phyloP scores from a whole-genome alignment of 2,113 vertebrate species.

The Cricetomys ansorgei region DNA sequence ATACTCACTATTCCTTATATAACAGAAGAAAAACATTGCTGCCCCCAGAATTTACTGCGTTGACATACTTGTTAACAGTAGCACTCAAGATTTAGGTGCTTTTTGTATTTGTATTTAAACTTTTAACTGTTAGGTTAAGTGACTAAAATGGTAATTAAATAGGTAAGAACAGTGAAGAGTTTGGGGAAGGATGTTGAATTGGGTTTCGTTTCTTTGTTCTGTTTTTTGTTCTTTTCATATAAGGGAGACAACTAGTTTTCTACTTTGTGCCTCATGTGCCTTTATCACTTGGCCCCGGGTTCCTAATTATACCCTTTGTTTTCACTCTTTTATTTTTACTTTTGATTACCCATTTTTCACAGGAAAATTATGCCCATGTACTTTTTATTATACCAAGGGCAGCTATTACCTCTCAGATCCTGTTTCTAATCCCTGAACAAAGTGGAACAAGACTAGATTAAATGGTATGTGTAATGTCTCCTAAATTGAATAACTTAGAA shows the following conservation, averaged over 20 bases:
- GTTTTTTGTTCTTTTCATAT: not conserved
- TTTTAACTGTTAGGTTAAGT: not conserved
- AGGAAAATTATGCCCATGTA: constrained; percentile 73
- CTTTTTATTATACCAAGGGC: constrained; percentile 74
- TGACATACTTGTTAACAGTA: not conserved
- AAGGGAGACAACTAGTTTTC: constrained; percentile 55
- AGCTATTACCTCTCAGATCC: constrained; percentile 77
- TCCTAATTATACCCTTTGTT: constrained; percentile 66
- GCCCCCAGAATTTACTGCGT: not conserved
- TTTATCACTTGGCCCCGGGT: constrained; percentile 58
- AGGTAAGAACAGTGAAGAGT: not conserved
- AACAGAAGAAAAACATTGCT: not conserved
- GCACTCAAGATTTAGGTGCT: not conserved
- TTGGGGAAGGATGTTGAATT: not conserved
- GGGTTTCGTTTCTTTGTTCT: not conserved
- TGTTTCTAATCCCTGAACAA: constrained; percentile 75
- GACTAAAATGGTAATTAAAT: not conserved
- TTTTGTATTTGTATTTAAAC: not conserved
- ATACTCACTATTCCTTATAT: not conserved
- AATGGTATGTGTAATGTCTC: constrained; percentile 73
- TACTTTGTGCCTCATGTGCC: constrained; percentile 53
- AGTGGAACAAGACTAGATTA: constrained; percentile 78
- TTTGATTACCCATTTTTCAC: constrained; percentile 76
- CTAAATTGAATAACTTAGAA: constrained; percentile 68
- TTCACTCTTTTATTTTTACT: constrained; percentile 68